Conservation (phyloP, 2,797 vertebrate genomes). For the Manis javanica region DNA sequence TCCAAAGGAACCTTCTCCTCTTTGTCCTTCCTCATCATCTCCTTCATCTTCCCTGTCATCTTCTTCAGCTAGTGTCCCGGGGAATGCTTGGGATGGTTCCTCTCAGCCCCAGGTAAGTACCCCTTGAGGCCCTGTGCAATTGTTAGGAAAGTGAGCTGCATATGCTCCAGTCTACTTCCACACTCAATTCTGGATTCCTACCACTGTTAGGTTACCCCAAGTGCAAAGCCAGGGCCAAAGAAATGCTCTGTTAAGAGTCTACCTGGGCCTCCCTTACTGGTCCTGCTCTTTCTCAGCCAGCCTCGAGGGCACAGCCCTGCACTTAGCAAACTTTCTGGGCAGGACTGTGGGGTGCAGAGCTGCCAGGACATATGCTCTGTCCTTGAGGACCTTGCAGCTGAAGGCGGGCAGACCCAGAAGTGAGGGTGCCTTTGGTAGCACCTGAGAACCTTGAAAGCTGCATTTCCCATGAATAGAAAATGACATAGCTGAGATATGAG, state of each 20-base stretch:
- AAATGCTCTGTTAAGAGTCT: not conserved
- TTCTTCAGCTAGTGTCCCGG: constrained; percentile 2
- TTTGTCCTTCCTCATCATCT: not conserved
- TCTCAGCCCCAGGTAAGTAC: constrained; percentile 55
- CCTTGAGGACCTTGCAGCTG: not conserved
- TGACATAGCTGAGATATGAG: not conserved
- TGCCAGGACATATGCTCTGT: not conserved
- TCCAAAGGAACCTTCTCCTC: constrained; percentile 65
- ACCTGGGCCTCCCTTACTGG: not conserved
- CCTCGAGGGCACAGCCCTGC: not conserved
- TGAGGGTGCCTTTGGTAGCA: accelerated
- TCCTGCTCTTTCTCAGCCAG: not conserved
- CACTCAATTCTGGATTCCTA: not conserved
- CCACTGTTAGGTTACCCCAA: not conserved
- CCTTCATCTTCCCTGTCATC: not conserved
- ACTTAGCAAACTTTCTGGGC: not conserved
- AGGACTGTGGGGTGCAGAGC: not conserved
- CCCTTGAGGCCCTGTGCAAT: too few species aligned
- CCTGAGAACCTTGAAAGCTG: not conserved
- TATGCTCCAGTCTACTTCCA: accelerated
- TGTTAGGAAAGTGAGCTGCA: not conserved
- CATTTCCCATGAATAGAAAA: not conserved
- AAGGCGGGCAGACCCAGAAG: not conserved
- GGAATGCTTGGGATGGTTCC: not conserved
- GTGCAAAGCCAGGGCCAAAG: not conserved